Evolutionary conservation across 1,140 invertebrate species (phyloP).

Genomic region (Drosophila sucinea): DNA sequence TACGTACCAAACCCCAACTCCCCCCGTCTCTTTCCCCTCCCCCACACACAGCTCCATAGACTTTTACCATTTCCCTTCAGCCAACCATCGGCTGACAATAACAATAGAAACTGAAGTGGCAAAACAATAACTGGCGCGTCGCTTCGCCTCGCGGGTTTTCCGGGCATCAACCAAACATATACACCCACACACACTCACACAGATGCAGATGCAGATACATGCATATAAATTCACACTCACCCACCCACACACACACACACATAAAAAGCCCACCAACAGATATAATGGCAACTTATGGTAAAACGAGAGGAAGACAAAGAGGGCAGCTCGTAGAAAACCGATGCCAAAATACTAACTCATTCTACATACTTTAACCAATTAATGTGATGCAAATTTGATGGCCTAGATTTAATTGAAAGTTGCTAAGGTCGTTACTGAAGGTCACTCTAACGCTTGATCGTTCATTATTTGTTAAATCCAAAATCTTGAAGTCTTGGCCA

Average conservation of each 20-base stretch:
- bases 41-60: not conserved
- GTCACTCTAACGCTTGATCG: too few species aligned
- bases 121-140: constrained; percentile 78
- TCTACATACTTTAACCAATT: too few species aligned
- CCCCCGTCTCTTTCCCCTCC: not conserved
- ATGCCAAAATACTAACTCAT: too few species aligned
- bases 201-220: constrained; percentile 17
- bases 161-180: constrained; percentile 62
- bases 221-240: constrained; percentile 28
- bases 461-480: too few species aligned
- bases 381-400: too few species aligned
- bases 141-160: constrained; percentile 65
- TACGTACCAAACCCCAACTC: constrained; percentile 5
- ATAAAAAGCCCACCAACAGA: constrained; percentile 15
- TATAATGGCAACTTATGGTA: constrained; percentile 57
- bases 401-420: too few species aligned
- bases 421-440: too few species aligned
- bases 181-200: constrained; percentile 21
- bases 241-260: constrained; percentile 7
- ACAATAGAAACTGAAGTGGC: constrained; percentile 80
- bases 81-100: constrained; percentile 62
- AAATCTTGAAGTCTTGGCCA: too few species aligned
- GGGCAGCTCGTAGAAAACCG: constrained; percentile 30
- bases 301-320: constrained; percentile 18
- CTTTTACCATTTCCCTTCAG: constrained; percentile 2